phyloP scores from a whole-genome alignment of 1,140 invertebrate genomes.

The Latrodectus geometricus region DNA sequence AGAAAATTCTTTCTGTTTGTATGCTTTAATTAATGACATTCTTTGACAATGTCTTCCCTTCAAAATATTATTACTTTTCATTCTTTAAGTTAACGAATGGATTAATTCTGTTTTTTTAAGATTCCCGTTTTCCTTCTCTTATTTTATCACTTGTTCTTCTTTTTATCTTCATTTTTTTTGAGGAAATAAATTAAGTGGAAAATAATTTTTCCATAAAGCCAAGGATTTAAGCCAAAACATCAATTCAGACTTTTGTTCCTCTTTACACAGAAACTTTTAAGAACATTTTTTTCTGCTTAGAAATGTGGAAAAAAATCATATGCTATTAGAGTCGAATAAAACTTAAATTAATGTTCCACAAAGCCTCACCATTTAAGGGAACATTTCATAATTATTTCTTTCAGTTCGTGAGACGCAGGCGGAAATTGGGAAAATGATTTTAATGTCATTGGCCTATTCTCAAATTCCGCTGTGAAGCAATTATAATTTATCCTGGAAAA shows the following conservation, averaged over 20 bases:
- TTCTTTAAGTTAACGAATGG: conserved; percentile 32
- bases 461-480: too few species aligned
- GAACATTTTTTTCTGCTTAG: too few species aligned
- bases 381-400: too few species aligned
- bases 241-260: conserved; percentile 14
- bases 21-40: conserved; percentile 54
- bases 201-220: conserved; percentile 36
- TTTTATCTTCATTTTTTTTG: conserved; percentile 25
- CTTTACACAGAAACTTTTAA: too few species aligned
- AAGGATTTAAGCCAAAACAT: conserved; percentile 51
- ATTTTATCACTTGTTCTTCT: neutral
- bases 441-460: too few species aligned
- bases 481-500: too few species aligned
- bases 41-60: conserved; percentile 46
- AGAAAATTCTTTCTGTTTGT: conserved; percentile 17
- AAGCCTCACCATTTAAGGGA: too few species aligned
- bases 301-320: too few species aligned
- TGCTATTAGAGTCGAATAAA: too few species aligned
- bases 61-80: conserved; percentile 57
- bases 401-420: too few species aligned
- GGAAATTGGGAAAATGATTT: too few species aligned
- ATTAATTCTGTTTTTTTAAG: neutral
- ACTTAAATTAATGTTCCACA: too few species aligned
- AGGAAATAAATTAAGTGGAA: conserved; percentile 44
- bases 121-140: neutral